Percentiles rank a stretch among this genome's conserved stretches.
Conservation (phyloP, 1,140 invertebrate genomes). For the Leptopilina clavipes region DNA sequence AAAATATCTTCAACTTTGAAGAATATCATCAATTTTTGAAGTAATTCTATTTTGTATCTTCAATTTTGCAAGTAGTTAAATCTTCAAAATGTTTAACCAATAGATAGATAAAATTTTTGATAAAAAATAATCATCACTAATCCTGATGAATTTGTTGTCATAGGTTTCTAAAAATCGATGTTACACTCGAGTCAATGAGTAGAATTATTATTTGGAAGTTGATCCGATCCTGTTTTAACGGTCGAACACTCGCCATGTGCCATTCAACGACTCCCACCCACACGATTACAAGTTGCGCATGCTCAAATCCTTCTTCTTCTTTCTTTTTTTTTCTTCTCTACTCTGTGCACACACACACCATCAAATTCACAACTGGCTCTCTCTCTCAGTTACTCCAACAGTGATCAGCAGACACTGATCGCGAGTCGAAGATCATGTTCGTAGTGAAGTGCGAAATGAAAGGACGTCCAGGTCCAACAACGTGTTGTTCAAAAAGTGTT, state of each 20-base stretch:
- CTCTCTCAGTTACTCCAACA: not conserved
- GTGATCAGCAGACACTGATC: constrained; percentile 47
- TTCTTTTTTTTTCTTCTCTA: not conserved
- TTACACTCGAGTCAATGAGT: not conserved
- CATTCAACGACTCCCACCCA: constrained; percentile 13
- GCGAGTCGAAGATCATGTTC: constrained; percentile 44
- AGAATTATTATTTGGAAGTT: not conserved
- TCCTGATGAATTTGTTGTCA: too few relatives aligned
- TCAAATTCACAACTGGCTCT: constrained; percentile 38
- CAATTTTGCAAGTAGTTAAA: too few relatives aligned
- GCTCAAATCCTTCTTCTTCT: constrained; percentile 43
- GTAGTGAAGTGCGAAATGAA: constrained; percentile 39
- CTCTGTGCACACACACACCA: constrained; percentile 33
- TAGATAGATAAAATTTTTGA: too few relatives aligned
- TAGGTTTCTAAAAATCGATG: not conserved
- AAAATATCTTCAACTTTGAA: too few relatives aligned
- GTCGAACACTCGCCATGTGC: constrained; percentile 22
- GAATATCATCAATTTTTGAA: too few relatives aligned
- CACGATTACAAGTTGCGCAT: constrained; percentile 44
- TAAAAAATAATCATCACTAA: too few relatives aligned
- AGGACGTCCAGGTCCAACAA: constrained; percentile 45
- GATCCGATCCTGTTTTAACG: constrained; percentile 13
- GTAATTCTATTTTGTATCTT: too few relatives aligned
- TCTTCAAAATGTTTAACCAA: too few relatives aligned
- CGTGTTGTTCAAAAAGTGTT: constrained; percentile 35